Evolutionary conservation across 1,140 invertebrate genomes (phyloP), one percentile per base, ranked within the genome.

Genomic region (Andrena cerasifolii): DNA sequence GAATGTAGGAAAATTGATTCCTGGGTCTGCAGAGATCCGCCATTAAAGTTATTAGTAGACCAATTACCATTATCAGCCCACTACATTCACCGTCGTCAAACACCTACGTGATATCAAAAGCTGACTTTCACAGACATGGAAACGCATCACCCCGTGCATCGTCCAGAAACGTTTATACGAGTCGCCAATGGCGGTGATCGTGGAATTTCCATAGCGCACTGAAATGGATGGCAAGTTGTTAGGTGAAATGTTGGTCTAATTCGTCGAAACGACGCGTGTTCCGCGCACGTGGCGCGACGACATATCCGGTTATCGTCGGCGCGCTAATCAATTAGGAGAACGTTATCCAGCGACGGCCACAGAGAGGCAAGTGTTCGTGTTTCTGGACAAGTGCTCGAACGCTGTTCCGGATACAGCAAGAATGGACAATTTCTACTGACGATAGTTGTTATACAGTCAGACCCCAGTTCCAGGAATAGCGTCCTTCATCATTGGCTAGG

Each of bases 281-380:
- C 31, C 21, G 28, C 14, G 16, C 73, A 68, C 33, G 56, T 40
- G 74, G 56, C 54, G 54, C 74, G 18, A 45, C 1, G 33, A 77
- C 66, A 77, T 77, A 77, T 77, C 74, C 74, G 54, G 54, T 77
- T 77, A 77, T 77, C 71, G 74, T 56, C 24, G 40, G 36, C 47
- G 26, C 54, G 74, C 74, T 71, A 62, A 77, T 77, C 66, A 77
- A 77, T 77, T 77, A 71, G 66, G 26, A 45, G 53, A 77, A 77
- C 54, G 65, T 59, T 70, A 77, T 61, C n/a, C 56, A 45, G 21
- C 56, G 40, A 33, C 61, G 72, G 66, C 54, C 61, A 16, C 4
- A 10, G 36, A 5, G 72, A 43, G 26, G 24, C 36, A 66, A 74
- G 47, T 12, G 61, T 54, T n/a, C 36, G 62, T 28, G 72, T 43